Conservation (phyloP, 2,888 invertebrate genomes). For the Epirrhoe alternata region DNA sequence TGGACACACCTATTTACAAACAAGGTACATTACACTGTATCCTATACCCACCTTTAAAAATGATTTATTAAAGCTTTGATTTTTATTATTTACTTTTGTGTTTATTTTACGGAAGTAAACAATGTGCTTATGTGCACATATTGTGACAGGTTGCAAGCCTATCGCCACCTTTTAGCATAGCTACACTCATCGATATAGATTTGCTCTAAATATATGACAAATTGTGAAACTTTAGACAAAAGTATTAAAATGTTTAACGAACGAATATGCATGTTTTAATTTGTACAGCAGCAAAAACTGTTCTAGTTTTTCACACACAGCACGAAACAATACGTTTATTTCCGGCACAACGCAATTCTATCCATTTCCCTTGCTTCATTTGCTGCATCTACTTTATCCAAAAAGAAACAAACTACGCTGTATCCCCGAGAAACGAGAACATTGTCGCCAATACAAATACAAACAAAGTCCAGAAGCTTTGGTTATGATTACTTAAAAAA, state of each 20-base stretch:
- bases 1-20: not conserved
- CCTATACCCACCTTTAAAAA: not conserved
- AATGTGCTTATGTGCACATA: no score
- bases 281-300: not conserved
- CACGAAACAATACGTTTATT: not conserved
- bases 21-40: not conserved
- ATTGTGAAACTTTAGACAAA: not conserved
- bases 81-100: no score
- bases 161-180: no score
- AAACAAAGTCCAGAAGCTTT: no score
- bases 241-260: not conserved
- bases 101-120: no score
- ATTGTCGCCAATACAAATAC: no score
- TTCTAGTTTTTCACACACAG: not conserved
- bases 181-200: no score
- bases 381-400: not conserved
- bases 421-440: no score
- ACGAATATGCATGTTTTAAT: not conserved
- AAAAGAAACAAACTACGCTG: not conserved
- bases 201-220: no score
- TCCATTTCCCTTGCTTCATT: conserved; percentile 1
- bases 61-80: not conserved
- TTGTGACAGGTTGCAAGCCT: no score
- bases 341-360: conserved; percentile 5
- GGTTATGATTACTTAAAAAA: no score